Evolutionary conservation across 2,888 invertebrate genomes (phyloP).

Genomic region (Dione juno): DNA sequence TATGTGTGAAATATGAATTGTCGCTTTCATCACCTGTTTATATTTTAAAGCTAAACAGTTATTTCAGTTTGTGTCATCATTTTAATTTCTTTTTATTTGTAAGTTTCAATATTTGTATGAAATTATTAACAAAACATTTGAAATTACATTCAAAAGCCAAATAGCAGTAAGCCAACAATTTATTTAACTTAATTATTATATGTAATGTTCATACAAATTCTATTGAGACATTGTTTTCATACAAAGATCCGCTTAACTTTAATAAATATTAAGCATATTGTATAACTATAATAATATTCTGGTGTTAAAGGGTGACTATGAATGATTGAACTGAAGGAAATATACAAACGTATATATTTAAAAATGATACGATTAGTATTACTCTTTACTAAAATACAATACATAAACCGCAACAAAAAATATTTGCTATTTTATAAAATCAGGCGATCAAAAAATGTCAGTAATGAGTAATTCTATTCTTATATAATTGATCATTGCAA

Average conservation of each 20-base stretch:
- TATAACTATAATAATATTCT: neutral
- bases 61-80: neutral
- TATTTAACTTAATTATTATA: neutral
- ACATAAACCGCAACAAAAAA: neutral
- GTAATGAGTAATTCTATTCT: neutral
- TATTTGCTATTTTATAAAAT: slow-evolving; percentile 11
- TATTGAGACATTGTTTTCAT: neutral
- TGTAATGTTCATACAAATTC: neutral
- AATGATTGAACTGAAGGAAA: neutral
- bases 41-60: neutral
- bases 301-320: slow-evolving; percentile 2
- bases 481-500: neutral
- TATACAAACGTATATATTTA: neutral
- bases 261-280: slow-evolving; percentile 16
- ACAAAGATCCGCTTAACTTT: neutral
- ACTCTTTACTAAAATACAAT: neutral
- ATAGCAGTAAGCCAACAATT: neutral
- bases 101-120: neutral
- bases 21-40: neutral
- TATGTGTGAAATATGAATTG: neutral
- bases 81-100: neutral
- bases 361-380: neutral
- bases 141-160: neutral
- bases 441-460: neutral
- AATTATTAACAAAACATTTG: neutral